phyloP scores from a whole-genome alignment of 2,888 invertebrate genomes.

The Coenonympha glycerion region DNA sequence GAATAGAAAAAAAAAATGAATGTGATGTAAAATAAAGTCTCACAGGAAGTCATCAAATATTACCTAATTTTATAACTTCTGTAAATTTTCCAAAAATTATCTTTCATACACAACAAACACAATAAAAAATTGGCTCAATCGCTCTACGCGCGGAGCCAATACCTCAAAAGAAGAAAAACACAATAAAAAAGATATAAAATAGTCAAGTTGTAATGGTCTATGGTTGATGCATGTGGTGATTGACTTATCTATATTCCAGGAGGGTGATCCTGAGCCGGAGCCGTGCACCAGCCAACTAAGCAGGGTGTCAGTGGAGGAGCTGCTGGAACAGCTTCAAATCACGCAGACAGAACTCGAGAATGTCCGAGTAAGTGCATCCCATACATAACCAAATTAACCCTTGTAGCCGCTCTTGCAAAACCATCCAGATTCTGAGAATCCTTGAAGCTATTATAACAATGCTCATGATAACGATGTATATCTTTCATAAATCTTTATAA shows the following conservation, averaged over 20 bases:
- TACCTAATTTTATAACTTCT: no score
- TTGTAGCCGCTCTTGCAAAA: conserved; percentile 18
- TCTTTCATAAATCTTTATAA: conserved; percentile 11
- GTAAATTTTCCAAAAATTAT: no score
- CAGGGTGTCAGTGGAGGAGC: conserved; percentile 86
- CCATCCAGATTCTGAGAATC: conserved; percentile 5
- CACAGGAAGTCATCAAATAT: no score
- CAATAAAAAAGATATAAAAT: no score
- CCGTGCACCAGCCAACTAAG: conserved; percentile 75
- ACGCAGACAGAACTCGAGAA: conserved; percentile 91
- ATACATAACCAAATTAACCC: background rate
- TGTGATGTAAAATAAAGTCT: no score
- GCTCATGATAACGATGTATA: conserved; percentile 14
- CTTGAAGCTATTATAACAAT: conserved; percentile 16
- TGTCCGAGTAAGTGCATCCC: conserved; percentile 81
- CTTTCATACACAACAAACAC: no score
- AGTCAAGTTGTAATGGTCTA: no score
- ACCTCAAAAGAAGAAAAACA: no score
- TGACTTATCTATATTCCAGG: conserved; percentile 45
- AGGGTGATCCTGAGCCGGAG: conserved; percentile 46
- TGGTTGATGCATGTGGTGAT: no score
- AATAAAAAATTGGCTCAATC: no score
- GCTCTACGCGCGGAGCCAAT: no score
- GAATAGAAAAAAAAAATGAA: background rate
- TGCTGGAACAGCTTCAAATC: conserved; percentile 87